phyloP scores from a whole-genome alignment of 2,888 invertebrate genomes.

The Stratiomys singularior region DNA sequence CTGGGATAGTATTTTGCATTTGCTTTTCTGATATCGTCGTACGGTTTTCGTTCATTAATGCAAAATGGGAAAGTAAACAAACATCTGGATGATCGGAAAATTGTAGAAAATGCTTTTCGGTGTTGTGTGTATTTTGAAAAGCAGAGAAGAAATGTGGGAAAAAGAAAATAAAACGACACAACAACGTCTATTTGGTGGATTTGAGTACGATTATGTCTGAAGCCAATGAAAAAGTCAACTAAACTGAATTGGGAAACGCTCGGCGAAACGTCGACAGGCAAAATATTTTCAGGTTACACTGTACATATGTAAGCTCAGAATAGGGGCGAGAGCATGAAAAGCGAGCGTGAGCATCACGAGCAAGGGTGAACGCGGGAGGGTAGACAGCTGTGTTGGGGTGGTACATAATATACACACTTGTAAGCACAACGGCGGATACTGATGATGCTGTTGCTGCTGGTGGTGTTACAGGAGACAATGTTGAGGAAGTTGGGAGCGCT shows the following conservation, averaged over 20 bases:
- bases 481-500: not conserved
- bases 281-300: constrained; percentile 42
- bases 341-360: not conserved
- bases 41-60: not conserved
- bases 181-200: constrained; percentile 27
- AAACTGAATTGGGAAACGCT: constrained; percentile 44
- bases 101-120: not conserved
- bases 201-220: constrained; percentile 41
- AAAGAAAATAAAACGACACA: constrained; percentile 17
- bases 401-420: not conserved
- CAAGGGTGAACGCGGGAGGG: not conserved
- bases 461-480: not conserved
- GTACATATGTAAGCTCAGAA: not conserved
- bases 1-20: not conserved
- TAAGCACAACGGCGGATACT: not conserved
- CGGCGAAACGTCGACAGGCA: constrained; percentile 39
- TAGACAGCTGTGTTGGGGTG: too few relatives aligned
- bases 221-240: constrained; percentile 50
- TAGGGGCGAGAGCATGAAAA: not conserved
- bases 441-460: constrained; percentile 35
- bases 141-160: constrained; percentile 1
- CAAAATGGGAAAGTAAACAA: not conserved
- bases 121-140: not conserved
- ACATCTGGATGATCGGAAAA: constrained; percentile 9
- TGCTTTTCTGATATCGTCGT: not conserved